These are phyloP conservation scores for Crambe crambe DNA, from an alignment of 37 sponge, comb jelly and placozoan species.

Conservation along the genomic window DNA sequence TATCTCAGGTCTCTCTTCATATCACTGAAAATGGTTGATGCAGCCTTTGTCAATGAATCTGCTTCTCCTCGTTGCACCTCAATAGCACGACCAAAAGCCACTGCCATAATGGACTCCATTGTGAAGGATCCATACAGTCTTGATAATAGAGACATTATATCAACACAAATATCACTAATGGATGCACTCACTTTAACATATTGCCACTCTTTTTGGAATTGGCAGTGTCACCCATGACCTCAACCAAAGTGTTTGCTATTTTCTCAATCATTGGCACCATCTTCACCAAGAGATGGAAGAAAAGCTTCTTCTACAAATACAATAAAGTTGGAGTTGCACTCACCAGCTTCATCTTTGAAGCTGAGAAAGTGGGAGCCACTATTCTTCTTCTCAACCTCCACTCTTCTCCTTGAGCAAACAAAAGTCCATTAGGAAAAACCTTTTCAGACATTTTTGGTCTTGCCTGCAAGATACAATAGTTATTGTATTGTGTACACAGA, in stretches of 20 bases:
- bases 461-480: not conserved
- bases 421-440: not conserved
- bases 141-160: not conserved
- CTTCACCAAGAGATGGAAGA: not conserved
- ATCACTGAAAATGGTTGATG: not conserved
- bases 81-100: slow-evolving; percentile 41
- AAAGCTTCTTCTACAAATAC: not conserved
- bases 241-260: not conserved
- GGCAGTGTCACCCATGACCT: not conserved
- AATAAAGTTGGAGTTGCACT: not conserved
- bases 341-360: slow-evolving; percentile 6
- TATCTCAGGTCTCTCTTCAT: not conserved
- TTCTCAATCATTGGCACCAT: slow-evolving; percentile 4
- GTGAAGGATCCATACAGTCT: slow-evolving; percentile 25
- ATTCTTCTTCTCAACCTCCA: not conserved
- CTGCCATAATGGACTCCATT: slow-evolving; percentile 50
- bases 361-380: not conserved
- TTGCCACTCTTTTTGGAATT: not conserved
- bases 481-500: not conserved
- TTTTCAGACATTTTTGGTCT: not conserved
- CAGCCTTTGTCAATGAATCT: slow-evolving; percentile 18
- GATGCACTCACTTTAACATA: not conserved
- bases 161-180: not conserved
- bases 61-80: slow-evolving; percentile 13
- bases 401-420: not conserved